A percentile compares a stretch with the other conserved stretches of the same genome.
Conservation (phyloP, 2,113 vertebrate genomes). For the Uria lomvia region DNA sequence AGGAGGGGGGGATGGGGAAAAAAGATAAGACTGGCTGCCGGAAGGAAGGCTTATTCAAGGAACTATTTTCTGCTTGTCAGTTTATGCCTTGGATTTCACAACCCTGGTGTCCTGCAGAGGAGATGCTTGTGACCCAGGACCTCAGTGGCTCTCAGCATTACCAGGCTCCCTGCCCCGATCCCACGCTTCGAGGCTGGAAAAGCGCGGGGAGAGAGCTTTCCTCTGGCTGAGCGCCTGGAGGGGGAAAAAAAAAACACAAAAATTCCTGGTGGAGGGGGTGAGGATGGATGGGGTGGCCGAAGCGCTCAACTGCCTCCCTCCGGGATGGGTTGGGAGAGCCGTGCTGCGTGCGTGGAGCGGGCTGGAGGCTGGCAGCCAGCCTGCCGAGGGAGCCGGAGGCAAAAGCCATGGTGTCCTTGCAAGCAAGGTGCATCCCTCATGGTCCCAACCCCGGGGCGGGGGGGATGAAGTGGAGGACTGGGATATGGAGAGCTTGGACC, state of each 20-base stretch:
- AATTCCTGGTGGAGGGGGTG: not conserved
- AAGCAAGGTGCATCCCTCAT: rapidly evolving
- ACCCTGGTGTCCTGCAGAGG: conserved; percentile 49
- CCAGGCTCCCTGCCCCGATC: rapidly evolving
- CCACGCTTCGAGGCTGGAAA: not conserved
- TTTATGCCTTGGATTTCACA: conserved; percentile 85
- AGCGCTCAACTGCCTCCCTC: not conserved
- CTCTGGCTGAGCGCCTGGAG: not conserved
- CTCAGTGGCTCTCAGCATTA: not conserved
- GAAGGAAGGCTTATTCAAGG: conserved; percentile 86
- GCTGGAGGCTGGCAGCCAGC: not conserved
- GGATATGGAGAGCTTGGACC: not conserved
- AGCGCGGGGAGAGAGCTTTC: not conserved
- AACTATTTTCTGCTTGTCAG: conserved; percentile 81
- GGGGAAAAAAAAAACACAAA: not conserved
- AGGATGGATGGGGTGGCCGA: not conserved
- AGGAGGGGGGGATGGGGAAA: rapidly evolving
- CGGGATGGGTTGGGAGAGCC: not conserved
- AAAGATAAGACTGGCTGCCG: conserved; percentile 60
- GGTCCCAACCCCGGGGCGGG: not conserved
- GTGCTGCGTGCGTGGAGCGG: rapidly evolving
- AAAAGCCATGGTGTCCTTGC: rapidly evolving
- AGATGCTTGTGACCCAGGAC: not conserved
- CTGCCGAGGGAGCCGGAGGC: not conserved
- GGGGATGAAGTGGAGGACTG: not conserved